These are phyloP conservation scores for Horisme vitalbata DNA, from an alignment of 2,888 invertebrate genomes.

Conservation along the genomic window DNA sequence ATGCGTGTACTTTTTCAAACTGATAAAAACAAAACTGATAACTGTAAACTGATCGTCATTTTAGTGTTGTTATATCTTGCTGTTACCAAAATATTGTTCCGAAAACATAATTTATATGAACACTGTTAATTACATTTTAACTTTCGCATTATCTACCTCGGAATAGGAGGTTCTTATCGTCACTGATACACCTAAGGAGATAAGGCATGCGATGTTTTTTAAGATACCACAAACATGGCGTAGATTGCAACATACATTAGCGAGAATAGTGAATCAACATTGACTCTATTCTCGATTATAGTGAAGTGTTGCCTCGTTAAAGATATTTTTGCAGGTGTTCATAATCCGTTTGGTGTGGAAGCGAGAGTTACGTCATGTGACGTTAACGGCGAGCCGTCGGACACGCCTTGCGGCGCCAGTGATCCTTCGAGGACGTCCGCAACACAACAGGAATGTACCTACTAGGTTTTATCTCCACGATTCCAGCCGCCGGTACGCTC, in stretches of 20 bases:
- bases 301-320: constrained; percentile 13
- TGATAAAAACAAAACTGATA: no score
- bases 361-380: constrained; percentile 72
- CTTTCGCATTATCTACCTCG: constrained; percentile 44
- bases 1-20: constrained; percentile 35
- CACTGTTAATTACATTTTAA: constrained; percentile 36
- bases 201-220: constrained; percentile 50
- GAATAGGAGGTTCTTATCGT: constrained; percentile 50
- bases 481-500: constrained; percentile 62
- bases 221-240: constrained; percentile 38
- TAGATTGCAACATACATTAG: constrained; percentile 35
- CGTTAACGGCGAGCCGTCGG: constrained; percentile 67
- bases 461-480: constrained; percentile 55
- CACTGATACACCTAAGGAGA: constrained; percentile 51
- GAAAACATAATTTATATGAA: constrained; percentile 21
- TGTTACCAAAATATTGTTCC: constrained; percentile 9
- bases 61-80: constrained; percentile 3
- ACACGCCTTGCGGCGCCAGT: constrained; percentile 77
- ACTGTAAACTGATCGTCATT: constrained; percentile 25
- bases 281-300: constrained; percentile 20
- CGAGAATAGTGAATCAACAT: constrained; percentile 31
- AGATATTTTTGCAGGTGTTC: constrained; percentile 44
- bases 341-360: constrained; percentile 39
- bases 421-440: constrained; percentile 68
- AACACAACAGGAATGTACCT: constrained; percentile 65